phyloP scores from a whole-genome alignment of 23 tunicate species.

The Trididemnum nubilum region DNA sequence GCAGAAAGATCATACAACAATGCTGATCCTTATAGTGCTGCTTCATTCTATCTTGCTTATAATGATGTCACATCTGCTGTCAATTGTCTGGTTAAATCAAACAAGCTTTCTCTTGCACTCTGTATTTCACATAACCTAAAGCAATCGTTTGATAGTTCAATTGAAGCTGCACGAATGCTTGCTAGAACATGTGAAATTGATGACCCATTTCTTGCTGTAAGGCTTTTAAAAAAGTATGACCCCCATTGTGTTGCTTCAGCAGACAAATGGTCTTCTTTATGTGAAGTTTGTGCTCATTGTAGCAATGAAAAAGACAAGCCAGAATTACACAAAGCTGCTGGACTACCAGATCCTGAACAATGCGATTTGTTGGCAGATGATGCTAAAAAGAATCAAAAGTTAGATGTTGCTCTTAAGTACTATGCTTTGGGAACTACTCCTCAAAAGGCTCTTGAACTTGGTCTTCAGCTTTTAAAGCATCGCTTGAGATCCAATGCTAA shows the following conservation, averaged over 20 bases:
- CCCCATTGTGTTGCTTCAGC: not conserved
- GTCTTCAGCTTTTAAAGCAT: slow-evolving; percentile 36
- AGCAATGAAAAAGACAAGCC: slow-evolving; percentile 26
- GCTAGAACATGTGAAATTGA: slow-evolving; percentile 51
- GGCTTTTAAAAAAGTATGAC: slow-evolving; percentile 36
- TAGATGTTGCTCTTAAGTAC: slow-evolving; percentile 42
- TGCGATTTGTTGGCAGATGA: slow-evolving; percentile 24
- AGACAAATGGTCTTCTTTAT: slow-evolving; percentile 51
- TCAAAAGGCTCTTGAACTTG: slow-evolving; percentile 51
- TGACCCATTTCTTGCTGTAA: slow-evolving; percentile 49
- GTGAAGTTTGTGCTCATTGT: slow-evolving; percentile 65
- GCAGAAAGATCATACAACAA: slow-evolving; percentile 29
- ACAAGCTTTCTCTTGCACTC: slow-evolving; percentile 58
- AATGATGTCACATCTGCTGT: slow-evolving; percentile 57
- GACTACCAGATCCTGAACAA: slow-evolving; percentile 46
- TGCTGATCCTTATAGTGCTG: slow-evolving; percentile 67
- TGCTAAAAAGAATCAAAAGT: slow-evolving; percentile 18
- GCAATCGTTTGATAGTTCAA: slow-evolving; percentile 2
- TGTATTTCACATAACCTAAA: slow-evolving; percentile 59
- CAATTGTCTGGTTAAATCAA: slow-evolving; percentile 53
- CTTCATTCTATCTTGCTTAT: slow-evolving; percentile 53
- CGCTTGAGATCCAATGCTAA: slow-evolving; percentile 26
- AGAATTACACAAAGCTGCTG: slow-evolving; percentile 25
- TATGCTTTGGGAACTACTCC: slow-evolving; percentile 44
- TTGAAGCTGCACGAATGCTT: slow-evolving; percentile 40